A percentile compares a stretch with the other conserved stretches of the same genome.
phyloP scores from a whole-genome alignment of 2,888 invertebrate species.

The Acleris cristana region DNA sequence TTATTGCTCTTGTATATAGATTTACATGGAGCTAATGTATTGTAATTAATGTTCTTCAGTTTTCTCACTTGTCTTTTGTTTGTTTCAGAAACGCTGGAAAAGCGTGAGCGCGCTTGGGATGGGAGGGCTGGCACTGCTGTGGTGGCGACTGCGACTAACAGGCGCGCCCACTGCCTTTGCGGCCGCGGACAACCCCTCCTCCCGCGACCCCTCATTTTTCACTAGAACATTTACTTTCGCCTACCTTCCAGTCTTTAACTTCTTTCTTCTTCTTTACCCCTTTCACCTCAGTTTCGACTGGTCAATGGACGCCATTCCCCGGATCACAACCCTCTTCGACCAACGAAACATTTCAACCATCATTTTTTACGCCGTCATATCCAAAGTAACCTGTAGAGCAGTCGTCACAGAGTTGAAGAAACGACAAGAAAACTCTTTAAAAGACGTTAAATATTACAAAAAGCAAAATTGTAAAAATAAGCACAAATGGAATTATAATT shows the following conservation, averaged over 20 bases:
- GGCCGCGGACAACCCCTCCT: constrained; percentile 97
- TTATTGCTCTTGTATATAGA: too few species aligned
- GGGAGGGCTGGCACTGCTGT: constrained; percentile 87
- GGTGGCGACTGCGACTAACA: constrained; percentile 91
- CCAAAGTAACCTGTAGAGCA: constrained; percentile 72
- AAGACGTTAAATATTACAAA: constrained; percentile 70
- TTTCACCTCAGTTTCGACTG: constrained; percentile 97
- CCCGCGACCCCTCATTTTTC: constrained; percentile 91
- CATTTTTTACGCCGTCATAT: constrained; percentile 87
- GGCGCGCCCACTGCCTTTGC: constrained; percentile 92
- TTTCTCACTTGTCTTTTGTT: constrained; percentile 47
- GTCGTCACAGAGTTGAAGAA: constrained; percentile 68
- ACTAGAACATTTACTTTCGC: constrained; percentile 95
- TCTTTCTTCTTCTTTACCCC: constrained; percentile 93
- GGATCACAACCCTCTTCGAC: constrained; percentile 91
- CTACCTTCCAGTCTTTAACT: constrained; percentile 96
- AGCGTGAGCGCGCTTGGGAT: constrained; percentile 88
- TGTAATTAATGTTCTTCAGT: background rate
- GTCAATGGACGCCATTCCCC: constrained; percentile 98
- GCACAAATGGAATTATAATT: constrained; percentile 74
- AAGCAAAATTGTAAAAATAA: constrained; percentile 72
- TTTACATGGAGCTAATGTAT: too few species aligned
- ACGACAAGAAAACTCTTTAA: constrained; percentile 60
- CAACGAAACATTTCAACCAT: constrained; percentile 90
- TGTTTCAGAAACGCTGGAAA: constrained; percentile 88